Evolutionary conservation across 2,113 vertebrate species (phyloP).

Genomic region (Uria aalge): DNA sequence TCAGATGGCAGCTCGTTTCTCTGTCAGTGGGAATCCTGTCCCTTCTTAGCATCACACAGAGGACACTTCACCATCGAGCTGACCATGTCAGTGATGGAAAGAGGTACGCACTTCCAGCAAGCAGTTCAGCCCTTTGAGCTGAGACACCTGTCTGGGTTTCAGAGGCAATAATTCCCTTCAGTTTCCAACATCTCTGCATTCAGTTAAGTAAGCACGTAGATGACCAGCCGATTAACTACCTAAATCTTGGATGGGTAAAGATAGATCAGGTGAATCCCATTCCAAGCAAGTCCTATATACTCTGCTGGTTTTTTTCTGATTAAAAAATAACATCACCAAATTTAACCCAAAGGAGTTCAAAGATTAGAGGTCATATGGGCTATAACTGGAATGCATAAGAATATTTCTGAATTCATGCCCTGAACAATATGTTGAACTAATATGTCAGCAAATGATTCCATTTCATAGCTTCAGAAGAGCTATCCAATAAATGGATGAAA

Average conservation of each 20-base stretch:
- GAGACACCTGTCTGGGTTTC: background rate
- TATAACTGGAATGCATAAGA: background rate
- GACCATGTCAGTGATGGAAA: background rate
- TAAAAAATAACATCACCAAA: background rate
- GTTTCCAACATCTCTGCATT: background rate
- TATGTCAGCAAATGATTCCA: background rate
- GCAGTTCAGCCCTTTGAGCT: background rate
- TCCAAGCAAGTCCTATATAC: background rate
- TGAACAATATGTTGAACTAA: constrained; percentile 9
- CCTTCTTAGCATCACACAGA: background rate
- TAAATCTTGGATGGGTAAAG: background rate
- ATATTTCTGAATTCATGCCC: background rate
- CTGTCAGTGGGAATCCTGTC: background rate
- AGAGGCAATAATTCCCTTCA: background rate
- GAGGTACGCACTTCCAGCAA: background rate
- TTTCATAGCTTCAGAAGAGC: background rate
- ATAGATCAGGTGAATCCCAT: background rate
- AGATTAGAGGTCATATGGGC: background rate
- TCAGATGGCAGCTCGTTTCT: background rate
- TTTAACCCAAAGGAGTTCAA: background rate
- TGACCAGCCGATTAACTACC: background rate
- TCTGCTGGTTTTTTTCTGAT: background rate
- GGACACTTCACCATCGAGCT: background rate
- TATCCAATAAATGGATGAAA: constrained; percentile 4
- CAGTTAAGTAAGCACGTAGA: background rate